These are phyloP conservation scores for Sebastes steindachneri DNA, from an alignment of 2,797 vertebrate species.

Conservation along the genomic window DNA sequence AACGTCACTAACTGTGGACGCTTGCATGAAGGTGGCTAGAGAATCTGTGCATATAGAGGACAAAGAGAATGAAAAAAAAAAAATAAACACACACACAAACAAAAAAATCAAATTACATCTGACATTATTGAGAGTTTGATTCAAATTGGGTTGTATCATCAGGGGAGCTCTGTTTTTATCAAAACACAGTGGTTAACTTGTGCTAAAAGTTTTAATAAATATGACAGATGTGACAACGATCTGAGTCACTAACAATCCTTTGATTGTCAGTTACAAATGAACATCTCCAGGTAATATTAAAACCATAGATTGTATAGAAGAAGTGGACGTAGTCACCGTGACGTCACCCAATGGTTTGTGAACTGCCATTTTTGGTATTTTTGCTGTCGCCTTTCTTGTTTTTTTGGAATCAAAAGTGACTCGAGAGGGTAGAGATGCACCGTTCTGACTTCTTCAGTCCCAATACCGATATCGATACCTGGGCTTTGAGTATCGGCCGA, in stretches of 20 bases:
- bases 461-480: too few relatives aligned
- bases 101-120: neutral
- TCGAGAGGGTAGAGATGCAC: rapidly evolving
- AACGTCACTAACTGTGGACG: too few relatives aligned
- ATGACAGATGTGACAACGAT: neutral
- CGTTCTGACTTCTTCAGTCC: too few relatives aligned
- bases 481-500: too few relatives aligned
- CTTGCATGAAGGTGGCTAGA: too few relatives aligned
- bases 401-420: too few relatives aligned
- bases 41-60: neutral
- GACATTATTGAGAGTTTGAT: neutral
- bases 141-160: slow-evolving; percentile 2
- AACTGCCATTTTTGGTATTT: too few relatives aligned
- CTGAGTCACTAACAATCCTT: neutral
- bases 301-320: neutral
- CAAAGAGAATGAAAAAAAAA: neutral
- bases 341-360: too few relatives aligned
- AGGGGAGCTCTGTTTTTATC: neutral
- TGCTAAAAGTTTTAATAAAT: neutral
- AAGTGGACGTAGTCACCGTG: too few relatives aligned
- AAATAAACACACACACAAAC: neutral
- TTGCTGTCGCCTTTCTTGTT: too few relatives aligned
- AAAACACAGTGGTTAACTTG: neutral
- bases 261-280: neutral
- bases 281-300: neutral